Percentiles rank a stretch among this genome's conserved stretches.
Evolutionary conservation across 2,888 invertebrate species (phyloP).

Genomic region (Mimachlamys varia): DNA sequence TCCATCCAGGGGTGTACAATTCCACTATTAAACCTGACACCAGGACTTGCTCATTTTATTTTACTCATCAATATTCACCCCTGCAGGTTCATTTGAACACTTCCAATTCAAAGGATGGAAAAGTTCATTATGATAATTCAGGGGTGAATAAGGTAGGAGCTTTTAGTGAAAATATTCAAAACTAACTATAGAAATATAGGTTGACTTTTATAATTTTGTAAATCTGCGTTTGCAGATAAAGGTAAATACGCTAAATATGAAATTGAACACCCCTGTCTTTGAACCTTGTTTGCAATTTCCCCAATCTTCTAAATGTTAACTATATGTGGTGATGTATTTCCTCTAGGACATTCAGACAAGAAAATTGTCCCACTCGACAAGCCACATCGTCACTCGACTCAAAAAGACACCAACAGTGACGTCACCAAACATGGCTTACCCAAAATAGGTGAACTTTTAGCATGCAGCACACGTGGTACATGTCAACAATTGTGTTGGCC

Average conservation of each 20-base stretch:
- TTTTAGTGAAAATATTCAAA: no score
- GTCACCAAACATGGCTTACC: slow-evolving; percentile 11
- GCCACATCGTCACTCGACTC: slow-evolving; percentile 31
- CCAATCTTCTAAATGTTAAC: neutral
- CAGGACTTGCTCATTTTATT: no score
- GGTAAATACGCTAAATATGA: neutral
- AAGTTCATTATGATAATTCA: no score
- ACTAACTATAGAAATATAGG: no score
- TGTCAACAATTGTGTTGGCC: neutral
- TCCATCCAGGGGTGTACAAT: no score
- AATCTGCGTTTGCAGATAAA: no score
- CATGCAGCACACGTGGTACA: neutral
- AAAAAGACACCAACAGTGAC: slow-evolving; percentile 17
- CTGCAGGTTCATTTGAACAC: no score
- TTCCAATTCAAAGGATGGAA: no score
- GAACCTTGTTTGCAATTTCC: neutral
- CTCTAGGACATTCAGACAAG: slow-evolving; percentile 29
- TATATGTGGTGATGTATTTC: neutral
- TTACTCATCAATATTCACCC: no score
- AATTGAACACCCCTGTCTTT: neutral
- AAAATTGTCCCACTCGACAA: slow-evolving; percentile 23
- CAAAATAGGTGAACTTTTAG: slow-evolving; percentile 36
- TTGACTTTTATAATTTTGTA: no score
- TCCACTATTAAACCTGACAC: no score
- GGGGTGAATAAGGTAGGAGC: no score